Percentiles rank a stretch among this genome's conserved stretches.
Evolutionary conservation across 92 coral and sea anemone species (phyloP).

Genomic region (Metridium senile): DNA sequence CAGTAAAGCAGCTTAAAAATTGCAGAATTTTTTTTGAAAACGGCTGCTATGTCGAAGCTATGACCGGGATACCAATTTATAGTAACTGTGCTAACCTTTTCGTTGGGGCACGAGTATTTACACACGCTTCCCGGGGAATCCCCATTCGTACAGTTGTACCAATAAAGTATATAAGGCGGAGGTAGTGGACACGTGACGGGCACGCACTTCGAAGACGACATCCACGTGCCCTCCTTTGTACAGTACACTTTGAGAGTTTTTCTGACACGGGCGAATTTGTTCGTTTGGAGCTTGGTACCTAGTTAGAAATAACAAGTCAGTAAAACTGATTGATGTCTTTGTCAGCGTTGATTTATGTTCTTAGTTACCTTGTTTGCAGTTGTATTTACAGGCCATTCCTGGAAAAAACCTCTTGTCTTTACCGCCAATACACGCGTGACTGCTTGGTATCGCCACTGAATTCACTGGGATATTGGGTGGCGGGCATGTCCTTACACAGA

Average conservation of each 20-base stretch:
- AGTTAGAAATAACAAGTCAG: neutral
- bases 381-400: constrained; percentile 81
- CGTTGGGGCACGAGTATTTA: constrained; percentile 63
- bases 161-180: constrained; percentile 48
- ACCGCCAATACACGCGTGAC: constrained; percentile 39
- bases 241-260: constrained; percentile 61
- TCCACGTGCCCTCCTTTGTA: constrained; percentile 84
- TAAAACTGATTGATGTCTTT: neutral
- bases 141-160: constrained; percentile 85
- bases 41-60: too few species aligned
- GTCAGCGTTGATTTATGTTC: neutral
- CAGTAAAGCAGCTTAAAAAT: too few species aligned
- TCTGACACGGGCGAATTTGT: constrained; percentile 30
- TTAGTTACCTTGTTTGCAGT: constrained; percentile 41
- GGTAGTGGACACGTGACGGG: constrained; percentile 63
- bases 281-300: constrained; percentile 63
- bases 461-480: constrained; percentile 59
- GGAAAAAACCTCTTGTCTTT: constrained; percentile 59
- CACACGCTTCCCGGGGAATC: constrained; percentile 74
- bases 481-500: constrained; percentile 83
- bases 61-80: too few species aligned
- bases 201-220: constrained; percentile 54
- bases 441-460: constrained; percentile 46
- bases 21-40: too few species aligned
- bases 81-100: constrained; percentile 53